Base-by-base conservation (phyloP, 2,113 vertebrate genomes). In the Nicator chloris region DNA sequence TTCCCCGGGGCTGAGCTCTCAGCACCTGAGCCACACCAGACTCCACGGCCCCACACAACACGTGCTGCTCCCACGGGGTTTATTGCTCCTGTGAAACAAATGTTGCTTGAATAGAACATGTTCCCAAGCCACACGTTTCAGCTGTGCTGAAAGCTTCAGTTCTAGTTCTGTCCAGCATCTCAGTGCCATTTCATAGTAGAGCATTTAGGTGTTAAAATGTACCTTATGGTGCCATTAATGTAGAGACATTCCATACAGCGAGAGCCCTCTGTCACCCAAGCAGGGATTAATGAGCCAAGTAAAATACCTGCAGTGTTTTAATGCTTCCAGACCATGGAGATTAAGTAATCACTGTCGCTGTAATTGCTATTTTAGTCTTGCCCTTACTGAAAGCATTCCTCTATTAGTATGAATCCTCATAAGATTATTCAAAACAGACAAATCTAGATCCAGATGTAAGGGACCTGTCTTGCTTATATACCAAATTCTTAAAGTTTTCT, bases 141-240 rank as follows among this genome's bases (percentile, higher is more conserved):
- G 84, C 94, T 95, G 87, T 86, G 92, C 93, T 88, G 87, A 94
- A 95, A 87, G 61, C 56, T 86, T 79, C 50, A 13, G 68, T 83
- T 78, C 88, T 87, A 82, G 73, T 88, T 88, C 93, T 92, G 92
- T 86, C 93, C 94, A 92, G 94, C 90, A 45, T 68, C 77, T 94
- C 82, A 11, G 35, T 92, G 93, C 91, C 88, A 73, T 85, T 88
- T 95, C 51, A 50, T 84, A 88, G 87, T 17, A 79, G 75, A 85
- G 39, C 10, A 0, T 92, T 93, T 71, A 81, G 66, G 16, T 69
- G 49, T 85, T 76, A 22, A 39, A 47, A 82, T 56, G 71, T 72
- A 68, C 20, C 37, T 71, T 90, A 16, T 24, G 68, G 85, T 96
- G 93, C 79, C 90, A 83, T 81, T 94, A 57, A 75, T 35, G 72